A percentile compares a stretch with the other conserved stretches of the same genome.
Evolutionary conservation across 2,888 invertebrate species (phyloP).

Genomic region (Poecilobothrus nobilitatus): DNA sequence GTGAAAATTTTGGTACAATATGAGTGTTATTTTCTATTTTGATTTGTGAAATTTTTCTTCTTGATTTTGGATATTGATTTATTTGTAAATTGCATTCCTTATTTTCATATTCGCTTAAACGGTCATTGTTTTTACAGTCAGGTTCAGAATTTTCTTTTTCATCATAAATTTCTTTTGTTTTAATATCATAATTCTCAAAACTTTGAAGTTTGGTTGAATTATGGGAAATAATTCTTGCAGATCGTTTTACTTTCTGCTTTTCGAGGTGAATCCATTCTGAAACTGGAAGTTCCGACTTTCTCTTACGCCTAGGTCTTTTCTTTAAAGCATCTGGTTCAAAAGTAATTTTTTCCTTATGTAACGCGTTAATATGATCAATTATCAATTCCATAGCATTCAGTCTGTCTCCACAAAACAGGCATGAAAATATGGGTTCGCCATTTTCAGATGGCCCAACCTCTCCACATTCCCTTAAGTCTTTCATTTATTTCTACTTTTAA

Average conservation of each 20-base stretch:
- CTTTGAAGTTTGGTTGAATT: neutral
- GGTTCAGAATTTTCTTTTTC: neutral
- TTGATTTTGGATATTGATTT: neutral
- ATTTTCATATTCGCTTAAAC: neutral
- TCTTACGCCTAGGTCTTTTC: neutral
- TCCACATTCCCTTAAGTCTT: neutral
- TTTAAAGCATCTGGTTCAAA: neutral
- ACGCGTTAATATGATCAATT: neutral
- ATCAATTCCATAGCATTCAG: neutral
- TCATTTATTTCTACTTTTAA: neutral
- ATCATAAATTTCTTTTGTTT: neutral
- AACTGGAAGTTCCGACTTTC: neutral
- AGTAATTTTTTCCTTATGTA: neutral
- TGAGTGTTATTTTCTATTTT: neutral
- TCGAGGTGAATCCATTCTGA: neutral
- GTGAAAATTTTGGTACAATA: neutral
- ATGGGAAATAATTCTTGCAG: neutral
- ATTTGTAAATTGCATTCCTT: neutral
- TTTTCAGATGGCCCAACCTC: neutral
- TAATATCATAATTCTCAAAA: neutral
- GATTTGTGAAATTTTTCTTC: neutral
- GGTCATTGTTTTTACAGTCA: neutral
- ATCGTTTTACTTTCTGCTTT: neutral
- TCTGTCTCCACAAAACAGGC: neutral
- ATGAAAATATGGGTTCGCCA: neutral